Conservation (phyloP, 2,113 vertebrate genomes). For the Lophius piscatorius region DNA sequence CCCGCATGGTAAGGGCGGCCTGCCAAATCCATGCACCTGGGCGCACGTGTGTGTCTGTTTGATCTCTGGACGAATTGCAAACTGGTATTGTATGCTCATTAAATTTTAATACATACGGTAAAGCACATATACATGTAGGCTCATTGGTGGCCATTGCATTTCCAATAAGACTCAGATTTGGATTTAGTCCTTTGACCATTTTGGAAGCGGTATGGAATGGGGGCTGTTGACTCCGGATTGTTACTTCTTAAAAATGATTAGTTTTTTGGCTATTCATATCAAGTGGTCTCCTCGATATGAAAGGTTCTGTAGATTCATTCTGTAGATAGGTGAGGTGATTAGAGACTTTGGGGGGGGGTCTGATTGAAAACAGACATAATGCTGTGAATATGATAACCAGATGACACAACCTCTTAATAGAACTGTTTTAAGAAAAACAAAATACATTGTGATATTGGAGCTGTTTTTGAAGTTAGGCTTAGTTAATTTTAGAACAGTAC, state of each 20-base stretch:
- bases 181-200: constrained; percentile 11
- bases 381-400: too few species aligned
- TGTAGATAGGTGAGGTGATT: too few species aligned
- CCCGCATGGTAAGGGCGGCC: constrained; percentile 35
- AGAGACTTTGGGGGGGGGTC: too few species aligned
- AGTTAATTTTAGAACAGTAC: too few species aligned
- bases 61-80: constrained; percentile 28
- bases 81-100: constrained; percentile 49
- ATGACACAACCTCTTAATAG: too few species aligned
- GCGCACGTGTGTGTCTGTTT: constrained; percentile 23
- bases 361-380: too few species aligned
- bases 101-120: constrained; percentile 54
- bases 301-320: too few species aligned
- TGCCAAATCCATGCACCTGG: constrained; percentile 38
- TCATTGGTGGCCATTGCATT: constrained; percentile 28
- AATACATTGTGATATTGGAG: too few species aligned
- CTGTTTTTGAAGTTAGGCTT: too few species aligned
- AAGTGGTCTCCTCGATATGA: not conserved
- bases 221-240: not conserved
- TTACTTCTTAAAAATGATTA: not conserved
- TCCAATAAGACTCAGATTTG: constrained; percentile 27
- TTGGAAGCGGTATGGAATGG: constrained; percentile 8
- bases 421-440: not conserved
- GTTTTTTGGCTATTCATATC: constrained; percentile 17
- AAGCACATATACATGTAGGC: constrained; percentile 19